Conservation (phyloP, 64 coral and sea anemone species). For the Dendronephthya gigantea region DNA sequence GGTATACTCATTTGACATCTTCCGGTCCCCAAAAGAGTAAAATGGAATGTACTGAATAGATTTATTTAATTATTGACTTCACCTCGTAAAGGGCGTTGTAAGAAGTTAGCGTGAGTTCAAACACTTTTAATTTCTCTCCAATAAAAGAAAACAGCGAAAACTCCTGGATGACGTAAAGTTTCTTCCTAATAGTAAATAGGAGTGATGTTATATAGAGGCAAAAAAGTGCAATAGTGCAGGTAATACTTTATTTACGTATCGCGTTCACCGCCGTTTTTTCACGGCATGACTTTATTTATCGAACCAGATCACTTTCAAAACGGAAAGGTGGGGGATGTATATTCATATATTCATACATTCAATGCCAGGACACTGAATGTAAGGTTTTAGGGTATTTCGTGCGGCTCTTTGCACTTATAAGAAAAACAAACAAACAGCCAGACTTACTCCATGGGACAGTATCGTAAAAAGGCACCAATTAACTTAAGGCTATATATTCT, state of each 20-base stretch:
- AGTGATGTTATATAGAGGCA: no score
- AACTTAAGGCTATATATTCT: conserved; percentile 79
- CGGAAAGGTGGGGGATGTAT: no score
- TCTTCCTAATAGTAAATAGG: conserved; percentile 59
- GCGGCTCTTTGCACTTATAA: not conserved
- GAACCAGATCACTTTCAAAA: no score
- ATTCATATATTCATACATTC: not conserved
- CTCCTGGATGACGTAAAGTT: conserved; percentile 59
- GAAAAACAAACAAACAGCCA: no score
- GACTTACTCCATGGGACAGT: conserved; percentile 53
- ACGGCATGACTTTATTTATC: no score
- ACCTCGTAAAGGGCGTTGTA: conserved; percentile 91
- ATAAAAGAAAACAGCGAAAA: conserved; percentile 74
- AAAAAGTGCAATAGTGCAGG: no score
- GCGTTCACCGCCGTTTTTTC: no score
- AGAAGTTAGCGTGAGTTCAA: conserved; percentile 67
- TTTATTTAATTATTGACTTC: not conserved
- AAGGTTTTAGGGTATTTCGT: not conserved
- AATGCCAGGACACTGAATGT: not conserved
- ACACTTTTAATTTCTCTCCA: conserved; percentile 73
- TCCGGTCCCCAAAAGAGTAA: no score
- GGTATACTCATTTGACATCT: no score
- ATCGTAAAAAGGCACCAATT: conserved; percentile 80
- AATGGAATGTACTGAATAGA: not conserved
- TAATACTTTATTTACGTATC: no score